Conservation (phyloP, 2,888 invertebrate genomes). For the Ariolimax columbianus region DNA sequence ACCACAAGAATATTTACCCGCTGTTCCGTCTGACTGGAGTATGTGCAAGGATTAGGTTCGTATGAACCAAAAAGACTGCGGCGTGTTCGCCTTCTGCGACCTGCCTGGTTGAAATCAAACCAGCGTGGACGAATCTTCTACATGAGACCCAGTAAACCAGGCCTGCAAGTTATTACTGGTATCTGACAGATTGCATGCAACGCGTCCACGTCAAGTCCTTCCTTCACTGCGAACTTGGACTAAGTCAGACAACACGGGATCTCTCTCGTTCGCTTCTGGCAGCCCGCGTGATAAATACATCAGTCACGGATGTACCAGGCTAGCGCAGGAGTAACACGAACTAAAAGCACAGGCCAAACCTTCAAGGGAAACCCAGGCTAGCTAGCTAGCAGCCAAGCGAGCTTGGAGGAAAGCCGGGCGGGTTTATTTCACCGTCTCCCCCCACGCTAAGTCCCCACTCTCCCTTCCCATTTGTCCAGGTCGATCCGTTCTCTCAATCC, state of each 20-base stretch:
- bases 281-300: conserved; percentile 8
- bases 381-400: conserved; percentile 22
- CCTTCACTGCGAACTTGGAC: not conserved
- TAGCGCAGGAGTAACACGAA: not conserved
- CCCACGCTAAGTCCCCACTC: not conserved
- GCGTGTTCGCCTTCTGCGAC: not conserved
- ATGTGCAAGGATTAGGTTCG: not conserved
- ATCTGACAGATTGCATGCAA: conserved; percentile 2
- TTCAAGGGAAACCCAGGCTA: conserved; percentile 18
- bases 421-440: conserved; percentile 2
- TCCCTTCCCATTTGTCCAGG: not conserved
- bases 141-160: not conserved
- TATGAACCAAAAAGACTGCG: not conserved
- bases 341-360: conserved; percentile 14
- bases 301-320: not conserved
- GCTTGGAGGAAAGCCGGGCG: conserved; percentile 1
- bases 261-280: conserved; percentile 7
- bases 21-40: not conserved
- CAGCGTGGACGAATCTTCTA: not conserved
- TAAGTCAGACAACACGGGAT: not conserved
- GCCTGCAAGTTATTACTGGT: not conserved
- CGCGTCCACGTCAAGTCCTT: conserved; percentile 13
- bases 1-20: not conserved
- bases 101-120: not conserved
- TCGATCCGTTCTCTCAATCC: conserved; percentile 28